Evolutionary conservation across 2,888 invertebrate genomes (phyloP).

Genomic region (Cepaea hortensis): DNA sequence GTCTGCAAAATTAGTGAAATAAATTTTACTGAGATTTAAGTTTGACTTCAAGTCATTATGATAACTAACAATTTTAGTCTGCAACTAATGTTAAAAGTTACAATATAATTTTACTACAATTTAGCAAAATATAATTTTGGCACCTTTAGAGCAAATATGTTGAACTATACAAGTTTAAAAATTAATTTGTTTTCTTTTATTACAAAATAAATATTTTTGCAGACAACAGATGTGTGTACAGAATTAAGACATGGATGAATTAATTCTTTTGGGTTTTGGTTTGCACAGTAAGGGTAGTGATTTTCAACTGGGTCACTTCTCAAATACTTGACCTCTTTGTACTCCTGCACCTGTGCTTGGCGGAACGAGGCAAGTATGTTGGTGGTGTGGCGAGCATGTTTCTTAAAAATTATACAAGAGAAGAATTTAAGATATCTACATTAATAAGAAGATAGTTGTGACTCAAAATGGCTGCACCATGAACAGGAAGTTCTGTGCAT

Average conservation of each 20-base stretch:
- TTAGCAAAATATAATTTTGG: too few relatives aligned
- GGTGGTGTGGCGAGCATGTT: slow-evolving; percentile 76
- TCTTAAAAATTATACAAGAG: slow-evolving; percentile 50
- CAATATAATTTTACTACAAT: too few relatives aligned
- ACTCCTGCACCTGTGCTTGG: slow-evolving; percentile 79
- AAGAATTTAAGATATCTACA: neutral
- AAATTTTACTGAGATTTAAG: neutral
- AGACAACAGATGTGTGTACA: slow-evolving; percentile 8
- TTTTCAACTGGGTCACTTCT: neutral
- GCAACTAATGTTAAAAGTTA: too few relatives aligned
- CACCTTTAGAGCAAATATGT: too few relatives aligned
- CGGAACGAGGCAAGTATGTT: slow-evolving; percentile 79
- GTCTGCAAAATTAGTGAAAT: slow-evolving; percentile 14
- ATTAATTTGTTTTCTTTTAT: neutral
- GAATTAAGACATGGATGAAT: neutral
- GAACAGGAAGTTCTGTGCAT: neutral
- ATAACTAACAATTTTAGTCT: too few relatives aligned
- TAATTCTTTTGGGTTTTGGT: neutral
- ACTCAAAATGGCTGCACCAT: neutral
- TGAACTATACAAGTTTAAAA: too few relatives aligned
- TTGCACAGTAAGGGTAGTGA: neutral
- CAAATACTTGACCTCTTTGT: slow-evolving; percentile 77
- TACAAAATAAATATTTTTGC: neutral
- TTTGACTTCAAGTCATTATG: too few relatives aligned
- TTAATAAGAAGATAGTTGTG: neutral